A percentile compares a stretch with the other conserved stretches of the same genome.
These are phyloP conservation scores for Pterostichus niger DNA, from an alignment of 2,888 invertebrate species.

Conservation along the genomic window DNA sequence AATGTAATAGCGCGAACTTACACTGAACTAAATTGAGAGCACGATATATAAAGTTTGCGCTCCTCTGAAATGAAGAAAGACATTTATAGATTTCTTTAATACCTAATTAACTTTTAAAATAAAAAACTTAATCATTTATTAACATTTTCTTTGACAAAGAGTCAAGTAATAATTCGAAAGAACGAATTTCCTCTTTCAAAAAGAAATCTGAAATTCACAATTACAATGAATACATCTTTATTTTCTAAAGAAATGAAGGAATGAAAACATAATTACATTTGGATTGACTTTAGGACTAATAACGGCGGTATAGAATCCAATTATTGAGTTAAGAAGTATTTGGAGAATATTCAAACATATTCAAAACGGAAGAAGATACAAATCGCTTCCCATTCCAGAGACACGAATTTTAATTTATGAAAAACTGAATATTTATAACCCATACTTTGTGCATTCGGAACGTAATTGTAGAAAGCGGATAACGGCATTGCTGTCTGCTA, in stretches of 20 bases:
- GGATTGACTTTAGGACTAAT: conserved; percentile 17
- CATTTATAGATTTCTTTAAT: too few relatives aligned
- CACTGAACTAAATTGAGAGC: too few relatives aligned
- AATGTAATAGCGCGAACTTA: too few relatives aligned
- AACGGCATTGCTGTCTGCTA: neutral
- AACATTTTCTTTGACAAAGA: neutral
- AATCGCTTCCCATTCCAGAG: conserved; percentile 28
- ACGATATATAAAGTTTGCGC: too few relatives aligned
- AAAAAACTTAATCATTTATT: too few relatives aligned
- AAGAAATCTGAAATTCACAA: neutral
- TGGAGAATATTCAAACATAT: conserved; percentile 54
- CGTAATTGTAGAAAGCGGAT: conserved; percentile 16
- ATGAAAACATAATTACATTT: conserved; percentile 41
- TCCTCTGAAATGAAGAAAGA: too few relatives aligned
- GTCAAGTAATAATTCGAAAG: conserved; percentile 22
- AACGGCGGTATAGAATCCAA: conserved; percentile 45
- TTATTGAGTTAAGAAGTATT: conserved; percentile 28
- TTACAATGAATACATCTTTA: conserved; percentile 11
- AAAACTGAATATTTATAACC: conserved; percentile 61
- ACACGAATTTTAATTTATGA: conserved; percentile 55
- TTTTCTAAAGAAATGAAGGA: conserved; percentile 24
- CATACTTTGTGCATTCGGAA: conserved; percentile 10
- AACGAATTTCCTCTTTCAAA: neutral
- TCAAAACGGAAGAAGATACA: conserved; percentile 51
- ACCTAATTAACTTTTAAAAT: too few relatives aligned